Conservation (phyloP, 2,888 invertebrate species). For the Orchestes rusci region DNA sequence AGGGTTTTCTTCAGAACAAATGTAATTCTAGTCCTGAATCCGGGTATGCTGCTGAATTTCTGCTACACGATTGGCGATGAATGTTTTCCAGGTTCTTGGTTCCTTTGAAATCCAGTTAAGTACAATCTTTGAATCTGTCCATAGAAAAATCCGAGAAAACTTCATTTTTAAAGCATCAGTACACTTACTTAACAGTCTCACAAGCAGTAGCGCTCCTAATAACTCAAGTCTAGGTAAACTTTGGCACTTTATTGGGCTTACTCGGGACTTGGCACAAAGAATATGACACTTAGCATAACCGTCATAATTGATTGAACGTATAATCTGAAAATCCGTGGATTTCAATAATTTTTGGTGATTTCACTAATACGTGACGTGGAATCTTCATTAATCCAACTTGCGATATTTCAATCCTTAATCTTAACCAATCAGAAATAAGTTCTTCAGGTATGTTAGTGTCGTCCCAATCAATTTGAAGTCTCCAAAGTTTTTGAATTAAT, state of each 20-base stretch:
- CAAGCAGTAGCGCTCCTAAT: constrained; percentile 3
- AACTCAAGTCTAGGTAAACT: constrained; percentile 16
- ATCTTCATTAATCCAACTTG: constrained; percentile 1
- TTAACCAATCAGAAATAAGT: constrained; percentile 4
- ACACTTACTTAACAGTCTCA: constrained; percentile 5
- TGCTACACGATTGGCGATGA: constrained; percentile 11
- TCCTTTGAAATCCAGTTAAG: constrained; percentile 2
- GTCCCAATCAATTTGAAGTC: constrained; percentile 20
- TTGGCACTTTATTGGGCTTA: constrained; percentile 19
- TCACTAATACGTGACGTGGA: constrained; percentile 6
- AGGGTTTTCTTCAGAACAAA: constrained; percentile 10
- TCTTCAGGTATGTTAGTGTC: constrained; percentile 12
- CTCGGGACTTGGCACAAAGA: constrained; percentile 22
- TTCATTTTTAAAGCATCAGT: neutral
- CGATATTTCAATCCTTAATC: neutral
- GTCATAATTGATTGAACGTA: neutral
- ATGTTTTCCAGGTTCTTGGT: constrained; percentile 4
- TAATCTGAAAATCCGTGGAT: constrained; percentile 9
- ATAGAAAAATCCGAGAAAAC: neutral
- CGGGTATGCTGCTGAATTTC: constrained; percentile 11
- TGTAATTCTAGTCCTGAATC: constrained; percentile 13
- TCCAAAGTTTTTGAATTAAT: constrained; percentile 23
- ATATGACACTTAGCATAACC: neutral
- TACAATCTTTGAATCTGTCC: constrained; percentile 3
- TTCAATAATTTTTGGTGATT: constrained; percentile 1